A percentile compares a stretch with the other conserved stretches of the same genome.
Evolutionary conservation across 1,140 invertebrate genomes (phyloP).

Genomic region (Goniozus legneri): DNA sequence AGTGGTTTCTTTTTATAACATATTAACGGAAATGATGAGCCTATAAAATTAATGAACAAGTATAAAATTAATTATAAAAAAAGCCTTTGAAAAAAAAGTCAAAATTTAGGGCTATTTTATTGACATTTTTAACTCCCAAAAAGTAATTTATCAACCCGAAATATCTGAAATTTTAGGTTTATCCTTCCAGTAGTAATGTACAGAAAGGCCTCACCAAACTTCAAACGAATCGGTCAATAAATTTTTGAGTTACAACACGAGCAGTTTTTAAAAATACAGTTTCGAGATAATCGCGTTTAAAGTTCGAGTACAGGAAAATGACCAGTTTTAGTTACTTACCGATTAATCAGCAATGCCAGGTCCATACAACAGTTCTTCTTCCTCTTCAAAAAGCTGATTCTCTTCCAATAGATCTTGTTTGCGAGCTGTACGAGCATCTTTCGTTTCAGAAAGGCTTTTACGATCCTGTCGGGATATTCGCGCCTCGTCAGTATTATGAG

Average conservation of each 20-base stretch:
- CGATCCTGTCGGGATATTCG: neutral
- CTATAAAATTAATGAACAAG: neutral
- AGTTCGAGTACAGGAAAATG: neutral
- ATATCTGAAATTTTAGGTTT: conserved; percentile 1
- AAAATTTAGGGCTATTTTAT: conserved; percentile 3
- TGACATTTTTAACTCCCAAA: conserved; percentile 1
- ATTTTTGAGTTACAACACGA: conserved; percentile 4
- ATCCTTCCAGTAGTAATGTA: conserved; percentile 7
- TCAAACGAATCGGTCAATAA: conserved; percentile 3
- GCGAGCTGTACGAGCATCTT: neutral
- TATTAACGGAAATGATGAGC: neutral
- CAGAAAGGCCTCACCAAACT: neutral
- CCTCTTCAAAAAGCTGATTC: neutral
- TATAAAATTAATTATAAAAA: neutral
- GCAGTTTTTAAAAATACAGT: conserved; percentile 2
- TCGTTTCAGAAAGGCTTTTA: neutral
- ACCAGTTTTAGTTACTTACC: conserved; percentile 1
- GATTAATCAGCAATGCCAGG: conserved; percentile 1
- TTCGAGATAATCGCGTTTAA: conserved; percentile 8
- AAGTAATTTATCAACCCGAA: conserved; percentile 7
- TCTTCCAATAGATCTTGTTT: neutral
- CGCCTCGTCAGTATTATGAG: neutral
- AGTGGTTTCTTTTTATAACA: conserved; percentile 2
- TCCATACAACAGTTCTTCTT: neutral
- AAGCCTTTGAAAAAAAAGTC: neutral